Evolutionary conservation across 2,113 vertebrate species (phyloP), one percentile per base, ranked within the genome.

Genomic region (Gorsachius goisagi): DNA sequence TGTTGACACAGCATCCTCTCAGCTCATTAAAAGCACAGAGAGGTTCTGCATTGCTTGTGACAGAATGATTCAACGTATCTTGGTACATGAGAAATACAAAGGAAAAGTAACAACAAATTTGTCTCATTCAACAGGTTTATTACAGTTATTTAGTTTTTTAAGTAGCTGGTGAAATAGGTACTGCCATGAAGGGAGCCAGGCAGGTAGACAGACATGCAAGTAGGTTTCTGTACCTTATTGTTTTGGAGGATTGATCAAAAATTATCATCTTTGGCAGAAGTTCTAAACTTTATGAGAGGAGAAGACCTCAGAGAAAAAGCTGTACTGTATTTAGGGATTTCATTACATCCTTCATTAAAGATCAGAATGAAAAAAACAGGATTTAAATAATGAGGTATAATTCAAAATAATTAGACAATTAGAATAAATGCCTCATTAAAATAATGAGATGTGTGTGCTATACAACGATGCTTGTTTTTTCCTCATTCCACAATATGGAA

Each of bases 331-430:
- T 85, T 90, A 69, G 64, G 67, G 82, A 76, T 79, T 93, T 93
- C 58, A 95, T 93, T 96, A 77, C 71, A 81, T 78, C 67, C 63
- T 93, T 97, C 91, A 96, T 97, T 97, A 97, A 92, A 97, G 96
- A 96, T 93, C 92, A 97, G 71, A 96, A 97, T 28, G 11, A 96
- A 96, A 89, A 89, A 88, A 93, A 30, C 8, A 68, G 16, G 45
- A 49, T 83, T 96, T 96, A 95, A 96, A 85, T 91, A 95, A 71
- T 89, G 83, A 97, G 45, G 52, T 88, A 92, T 88, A 58, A 96
- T 85, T 95, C 66, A 91, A 97, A 97, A 93, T 95, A 97, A 94
- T 94, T 96, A 76, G 59, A 79, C 12, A 88, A 83, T 90, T 88
- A 88, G 71, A 90, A 90, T 80, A 93, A 95, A 91, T 60, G 68